Conservation (phyloP, 2,888 invertebrate species). For the Folsomia manolachei region DNA sequence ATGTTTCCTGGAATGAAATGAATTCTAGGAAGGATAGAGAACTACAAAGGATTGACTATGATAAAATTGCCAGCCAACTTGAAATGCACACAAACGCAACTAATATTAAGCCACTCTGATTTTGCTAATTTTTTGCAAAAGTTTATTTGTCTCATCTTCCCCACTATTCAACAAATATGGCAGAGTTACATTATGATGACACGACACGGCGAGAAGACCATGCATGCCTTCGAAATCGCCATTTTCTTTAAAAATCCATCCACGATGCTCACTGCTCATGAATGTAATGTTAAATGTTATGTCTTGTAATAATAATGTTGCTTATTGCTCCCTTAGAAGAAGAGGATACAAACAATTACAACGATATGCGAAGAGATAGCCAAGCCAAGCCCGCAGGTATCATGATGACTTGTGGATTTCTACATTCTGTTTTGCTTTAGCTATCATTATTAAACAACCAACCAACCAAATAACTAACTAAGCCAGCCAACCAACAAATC, state of each 20-base stretch:
- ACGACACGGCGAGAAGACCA: too few species aligned
- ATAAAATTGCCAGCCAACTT: too few species aligned
- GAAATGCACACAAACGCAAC: too few species aligned
- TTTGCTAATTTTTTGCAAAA: too few species aligned
- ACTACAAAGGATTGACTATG: too few species aligned
- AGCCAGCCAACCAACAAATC: background rate
- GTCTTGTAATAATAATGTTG: background rate
- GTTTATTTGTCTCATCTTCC: background rate
- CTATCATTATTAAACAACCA: background rate
- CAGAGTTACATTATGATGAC: background rate
- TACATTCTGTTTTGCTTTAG: too few species aligned
- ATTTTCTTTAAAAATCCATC: background rate
- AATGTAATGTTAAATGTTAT: too few species aligned
- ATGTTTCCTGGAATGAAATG: too few species aligned
- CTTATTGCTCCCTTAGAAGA: background rate
- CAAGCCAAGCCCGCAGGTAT: background rate
- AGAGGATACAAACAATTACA: background rate
- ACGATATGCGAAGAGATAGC: background rate
- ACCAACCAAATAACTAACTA: background rate
- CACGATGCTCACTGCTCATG: too few species aligned
- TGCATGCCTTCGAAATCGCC: background rate
- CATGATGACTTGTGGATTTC: too few species aligned
- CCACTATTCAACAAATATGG: background rate
- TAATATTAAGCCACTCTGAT: too few species aligned
- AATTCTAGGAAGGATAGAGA: too few species aligned